Base-by-base conservation (phyloP, 2,797 vertebrate genomes). In the Otolemur crassicaudatus region DNA sequence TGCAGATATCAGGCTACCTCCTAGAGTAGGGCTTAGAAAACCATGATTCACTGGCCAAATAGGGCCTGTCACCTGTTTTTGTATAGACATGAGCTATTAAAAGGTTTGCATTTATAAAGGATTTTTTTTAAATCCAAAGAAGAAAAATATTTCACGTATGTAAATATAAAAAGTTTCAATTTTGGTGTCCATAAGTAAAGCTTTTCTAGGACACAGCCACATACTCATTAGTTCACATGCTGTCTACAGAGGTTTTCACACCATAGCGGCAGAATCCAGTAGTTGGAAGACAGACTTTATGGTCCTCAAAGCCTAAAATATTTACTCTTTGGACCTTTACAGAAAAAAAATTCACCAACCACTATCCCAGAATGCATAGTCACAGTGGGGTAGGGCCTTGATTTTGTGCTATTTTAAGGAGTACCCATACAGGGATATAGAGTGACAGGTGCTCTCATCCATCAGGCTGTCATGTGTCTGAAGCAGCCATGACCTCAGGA, bases 261-360 rank as follows among this genome's bases (percentile, higher is more conserved):
- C 58, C 22, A 9, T 8, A 2, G 20, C 0, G 1, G 22, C 67
- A 49, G 43, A 87, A 46, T 1, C 29, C 37, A 65, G 25, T 2
- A 4, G 56, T 5, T 76, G 2, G 20, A 6, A 8, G 0, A 60
- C 58, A 91, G 17, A 19, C 3, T 0, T 1, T 2, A 1, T 13
- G 23, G 58, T 56, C 37, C 76, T 69, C 76, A 63, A 77, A 76
- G 65, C 46, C 77, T 49, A 14, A 91, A 53, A 43, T 16, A 25
- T 13, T 65, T 56, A 49, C 17, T 12, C 14, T 63, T 61, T 46
- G 29, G 70, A 53, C 58, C 61, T 81, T 89, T 13, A 37, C 2
- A 90, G 72, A 89, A 37, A 40, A 40, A 31, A n/a, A 27, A 23
- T 27, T 10, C 23, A 65, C 63, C 75, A 63, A 14, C 10, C 53